A percentile compares a stretch with the other conserved stretches of the same genome.
phyloP scores from a whole-genome alignment of 2,888 invertebrate species.

The Dilophus febrilis region DNA sequence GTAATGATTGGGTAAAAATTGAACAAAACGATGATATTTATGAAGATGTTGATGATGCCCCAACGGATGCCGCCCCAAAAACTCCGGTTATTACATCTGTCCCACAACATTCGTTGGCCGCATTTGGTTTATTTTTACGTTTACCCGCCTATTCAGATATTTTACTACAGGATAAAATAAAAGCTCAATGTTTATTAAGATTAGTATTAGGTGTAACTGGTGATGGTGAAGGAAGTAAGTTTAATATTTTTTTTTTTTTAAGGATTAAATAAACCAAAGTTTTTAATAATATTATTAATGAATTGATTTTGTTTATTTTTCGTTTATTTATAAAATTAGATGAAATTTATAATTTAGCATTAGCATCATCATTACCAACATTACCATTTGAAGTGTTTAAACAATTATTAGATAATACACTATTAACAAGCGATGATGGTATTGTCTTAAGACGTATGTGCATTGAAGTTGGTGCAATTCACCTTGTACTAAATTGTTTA shows the following conservation, averaged over 20 bases:
- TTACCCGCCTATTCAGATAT: slow-evolving; percentile 85
- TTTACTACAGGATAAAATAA: slow-evolving; percentile 61
- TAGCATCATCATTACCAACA: slow-evolving; percentile 49
- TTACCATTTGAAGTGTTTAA: slow-evolving; percentile 35
- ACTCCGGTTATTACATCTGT: slow-evolving; percentile 41
- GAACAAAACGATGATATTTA: slow-evolving; percentile 42
- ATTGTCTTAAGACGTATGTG: slow-evolving; percentile 57
- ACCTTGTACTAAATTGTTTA: slow-evolving; percentile 71
- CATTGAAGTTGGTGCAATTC: slow-evolving; percentile 68
- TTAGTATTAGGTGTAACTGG: slow-evolving; percentile 80
- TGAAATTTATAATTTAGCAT: slow-evolving; percentile 51
- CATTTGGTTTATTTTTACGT: slow-evolving; percentile 75
- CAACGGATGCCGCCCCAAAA: slow-evolving; percentile 34
- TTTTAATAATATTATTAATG: not conserved
- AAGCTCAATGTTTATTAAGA: slow-evolving; percentile 71
- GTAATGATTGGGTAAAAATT: slow-evolving; percentile 32
- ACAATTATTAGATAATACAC: slow-evolving; percentile 58
- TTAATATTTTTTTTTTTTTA: not conserved
- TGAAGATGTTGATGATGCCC: slow-evolving; percentile 40
- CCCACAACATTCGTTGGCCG: slow-evolving; percentile 80
- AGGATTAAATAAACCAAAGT: not conserved
- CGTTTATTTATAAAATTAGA: slow-evolving; percentile 30
- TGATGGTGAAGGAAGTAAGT: slow-evolving; percentile 74
- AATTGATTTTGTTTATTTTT: not conserved
- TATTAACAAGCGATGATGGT: slow-evolving; percentile 59